Percentiles rank a stretch among this genome's conserved stretches.
These are phyloP conservation scores for Beroe forskalii DNA, from an alignment of 37 sponge, comb jelly and placozoan species.

Conservation along the genomic window DNA sequence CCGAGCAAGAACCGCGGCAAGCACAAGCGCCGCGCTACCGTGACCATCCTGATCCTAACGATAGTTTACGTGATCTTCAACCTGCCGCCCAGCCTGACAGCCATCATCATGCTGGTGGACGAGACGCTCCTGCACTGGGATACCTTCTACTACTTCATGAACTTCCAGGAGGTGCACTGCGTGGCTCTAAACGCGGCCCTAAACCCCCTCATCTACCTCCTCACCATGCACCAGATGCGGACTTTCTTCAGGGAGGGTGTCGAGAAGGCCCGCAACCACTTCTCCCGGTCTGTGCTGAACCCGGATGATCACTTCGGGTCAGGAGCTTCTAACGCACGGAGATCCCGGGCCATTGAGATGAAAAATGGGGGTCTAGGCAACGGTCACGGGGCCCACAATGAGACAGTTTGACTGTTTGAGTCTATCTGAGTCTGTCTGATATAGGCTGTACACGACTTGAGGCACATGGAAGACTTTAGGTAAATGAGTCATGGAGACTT, in stretches of 20 bases:
- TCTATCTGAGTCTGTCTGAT: too few species aligned
- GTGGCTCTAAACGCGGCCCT: conserved; percentile 56
- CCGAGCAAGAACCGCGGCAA: background rate
- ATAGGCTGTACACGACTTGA: too few species aligned
- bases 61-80: conserved; percentile 57
- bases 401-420: background rate
- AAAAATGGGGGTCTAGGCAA: background rate
- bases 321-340: background rate
- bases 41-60: conserved; percentile 30
- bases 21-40: conserved; percentile 31
- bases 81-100: conserved; percentile 52
- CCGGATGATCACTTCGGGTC: background rate
- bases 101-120: conserved; percentile 58
- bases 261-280: conserved; percentile 15
- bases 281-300: background rate
- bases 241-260: background rate
- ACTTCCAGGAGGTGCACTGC: conserved; percentile 66
- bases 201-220: conserved; percentile 60
- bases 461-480: too few species aligned
- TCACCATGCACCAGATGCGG: conserved; percentile 51
- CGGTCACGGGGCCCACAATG: background rate
- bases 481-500: too few species aligned
- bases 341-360: background rate
- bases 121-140: conserved; percentile 59
- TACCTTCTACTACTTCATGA: conserved; percentile 4